A percentile compares a stretch with the other conserved stretches of the same genome.
Evolutionary conservation across 2,888 invertebrate species (phyloP).

Genomic region (Buathra laborator): DNA sequence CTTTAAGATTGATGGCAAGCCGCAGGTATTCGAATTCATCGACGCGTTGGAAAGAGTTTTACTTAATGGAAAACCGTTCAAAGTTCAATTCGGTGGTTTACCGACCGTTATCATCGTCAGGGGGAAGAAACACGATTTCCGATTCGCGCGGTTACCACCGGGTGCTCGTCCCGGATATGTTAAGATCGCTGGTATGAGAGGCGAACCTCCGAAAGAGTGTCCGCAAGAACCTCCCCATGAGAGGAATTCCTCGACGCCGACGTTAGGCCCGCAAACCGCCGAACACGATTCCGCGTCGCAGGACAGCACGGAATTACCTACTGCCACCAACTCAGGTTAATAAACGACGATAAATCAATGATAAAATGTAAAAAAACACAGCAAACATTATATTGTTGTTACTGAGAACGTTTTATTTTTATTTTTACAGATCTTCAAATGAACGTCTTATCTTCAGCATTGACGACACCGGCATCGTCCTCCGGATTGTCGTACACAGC

Average conservation of each 20-base stretch:
- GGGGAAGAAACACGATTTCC: constrained; percentile 92
- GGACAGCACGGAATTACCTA: constrained; percentile 78
- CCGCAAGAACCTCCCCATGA: constrained; percentile 61
- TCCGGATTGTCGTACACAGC: constrained; percentile 84
- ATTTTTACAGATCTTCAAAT: constrained; percentile 83
- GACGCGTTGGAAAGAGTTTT: constrained; percentile 92
- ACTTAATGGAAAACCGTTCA: constrained; percentile 92
- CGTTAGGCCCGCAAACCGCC: constrained; percentile 1
- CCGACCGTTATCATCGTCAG: constrained; percentile 92
- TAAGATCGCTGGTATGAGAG: constrained; percentile 91
- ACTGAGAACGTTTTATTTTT: constrained; percentile 41
- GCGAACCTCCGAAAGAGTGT: constrained; percentile 83
- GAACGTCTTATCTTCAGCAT: constrained; percentile 89
- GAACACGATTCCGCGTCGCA: constrained; percentile 81
- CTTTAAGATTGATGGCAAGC: constrained; percentile 90
- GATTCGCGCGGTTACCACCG: constrained; percentile 92
- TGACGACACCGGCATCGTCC: constrained; percentile 88
- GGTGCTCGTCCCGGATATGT: constrained; percentile 91
- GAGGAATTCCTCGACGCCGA: constrained; percentile 63
- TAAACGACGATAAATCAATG: not conserved
- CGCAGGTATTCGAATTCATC: constrained; percentile 92
- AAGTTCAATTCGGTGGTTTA: constrained; percentile 93
- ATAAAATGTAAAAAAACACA: not conserved
- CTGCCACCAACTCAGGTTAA: constrained; percentile 77
- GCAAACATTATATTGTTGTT: not conserved